phyloP scores from a whole-genome alignment of 2,797 vertebrate genomes.

The Acrossocheilus fasciatus region DNA sequence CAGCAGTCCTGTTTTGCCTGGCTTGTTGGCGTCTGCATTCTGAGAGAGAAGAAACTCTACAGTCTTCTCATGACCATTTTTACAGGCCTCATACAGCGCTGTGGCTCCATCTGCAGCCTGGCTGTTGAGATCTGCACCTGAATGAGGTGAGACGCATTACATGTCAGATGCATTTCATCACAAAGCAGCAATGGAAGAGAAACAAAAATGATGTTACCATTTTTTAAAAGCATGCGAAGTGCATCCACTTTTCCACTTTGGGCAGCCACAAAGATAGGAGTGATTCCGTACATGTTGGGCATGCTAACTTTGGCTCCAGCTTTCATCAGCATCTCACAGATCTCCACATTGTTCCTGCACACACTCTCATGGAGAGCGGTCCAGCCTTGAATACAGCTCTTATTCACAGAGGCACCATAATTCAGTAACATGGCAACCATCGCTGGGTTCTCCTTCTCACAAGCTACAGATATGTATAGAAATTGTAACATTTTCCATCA shows the following conservation, averaged over 20 bases:
- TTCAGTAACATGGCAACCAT: conserved; percentile 82
- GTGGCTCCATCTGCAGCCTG: conserved; percentile 90
- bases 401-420: conserved; percentile 80
- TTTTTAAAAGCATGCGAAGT: conserved; percentile 86
- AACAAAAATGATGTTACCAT: conserved; percentile 73
- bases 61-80: conserved; percentile 84
- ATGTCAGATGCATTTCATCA: conserved; percentile 1
- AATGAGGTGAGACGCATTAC: conserved; percentile 1
- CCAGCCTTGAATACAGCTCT: conserved; percentile 87
- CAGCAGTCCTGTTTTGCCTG: conserved; percentile 86
- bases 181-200: background rate
- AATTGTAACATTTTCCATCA: background rate
- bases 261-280: conserved; percentile 89
- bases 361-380: conserved; percentile 91
- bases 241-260: conserved; percentile 86
- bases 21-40: conserved; percentile 90
- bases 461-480: conserved; percentile 77
- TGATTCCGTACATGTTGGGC: conserved; percentile 86
- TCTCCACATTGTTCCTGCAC: conserved; percentile 84
- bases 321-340: conserved; percentile 87
- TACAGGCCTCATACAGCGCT: conserved; percentile 91
- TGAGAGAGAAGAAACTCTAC: conserved; percentile 89
- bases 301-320: conserved; percentile 87
- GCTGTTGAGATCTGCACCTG: conserved; percentile 91
- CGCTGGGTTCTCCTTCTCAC: conserved; percentile 83